Evolutionary conservation across 2,797 vertebrate species (phyloP).

Genomic region (Leucoraja ocellata): DNA sequence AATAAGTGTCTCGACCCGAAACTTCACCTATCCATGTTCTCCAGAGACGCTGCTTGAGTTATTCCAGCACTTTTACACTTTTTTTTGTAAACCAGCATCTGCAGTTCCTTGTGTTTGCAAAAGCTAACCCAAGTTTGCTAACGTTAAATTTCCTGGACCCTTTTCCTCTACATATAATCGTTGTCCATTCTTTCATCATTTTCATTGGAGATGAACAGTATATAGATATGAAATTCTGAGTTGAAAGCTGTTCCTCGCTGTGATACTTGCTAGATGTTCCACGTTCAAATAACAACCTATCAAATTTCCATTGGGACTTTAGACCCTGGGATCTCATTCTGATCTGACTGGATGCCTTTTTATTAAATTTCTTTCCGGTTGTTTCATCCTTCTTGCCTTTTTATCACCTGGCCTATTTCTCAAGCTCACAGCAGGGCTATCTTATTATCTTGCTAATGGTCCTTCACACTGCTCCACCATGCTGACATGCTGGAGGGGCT

Average conservation of each 20-base stretch:
- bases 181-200: background rate
- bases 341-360: background rate
- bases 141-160: background rate
- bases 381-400: background rate
- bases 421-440: constrained; percentile 13
- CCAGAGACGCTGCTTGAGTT: no score
- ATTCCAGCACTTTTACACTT: no score
- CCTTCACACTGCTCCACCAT: background rate
- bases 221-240: background rate
- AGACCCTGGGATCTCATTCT: background rate
- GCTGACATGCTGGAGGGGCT: constrained; percentile 19
- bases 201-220: background rate
- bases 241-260: background rate
- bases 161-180: background rate
- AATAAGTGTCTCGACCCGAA: no score
- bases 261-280: background rate
- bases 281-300: background rate
- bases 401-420: background rate
- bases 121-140: background rate
- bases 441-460: constrained; percentile 5
- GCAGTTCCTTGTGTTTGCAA: no score
- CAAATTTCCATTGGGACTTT: background rate
- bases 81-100: no score
- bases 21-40: no score
- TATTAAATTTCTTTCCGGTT: background rate